Evolutionary conservation across 2,888 invertebrate genomes (phyloP), one percentile per base, ranked within the genome.

Genomic region (Tridacna gigas): DNA sequence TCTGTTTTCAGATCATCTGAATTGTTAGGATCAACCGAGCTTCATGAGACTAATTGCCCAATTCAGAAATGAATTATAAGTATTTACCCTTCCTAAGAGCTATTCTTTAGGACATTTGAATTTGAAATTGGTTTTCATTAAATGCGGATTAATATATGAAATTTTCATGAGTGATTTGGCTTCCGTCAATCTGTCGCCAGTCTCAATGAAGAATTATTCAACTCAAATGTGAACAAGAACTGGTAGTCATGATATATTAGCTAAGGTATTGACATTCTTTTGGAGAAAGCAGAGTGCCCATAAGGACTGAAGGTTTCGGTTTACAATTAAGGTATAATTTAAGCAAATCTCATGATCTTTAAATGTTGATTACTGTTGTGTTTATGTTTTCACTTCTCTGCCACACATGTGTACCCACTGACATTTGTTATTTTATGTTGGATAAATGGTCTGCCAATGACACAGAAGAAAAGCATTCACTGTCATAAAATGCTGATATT

Each of bases 171-270:
- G 91, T 90, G 84, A 91, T 83, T 84, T 86, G 90, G 91, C 88
- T 91, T 90, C 92, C 91, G 93, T 93, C 93, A 88, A 88, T 88
- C 91, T 92, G 93, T 93, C 93, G 93, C 93, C 93, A 93, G 88
- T 86, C 88, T 90, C 91, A 91, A 91, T 90, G 91, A 88, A 82
- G 83, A 86, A 84, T 86, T 84, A 88, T 87, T 86, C 66, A 45
- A 67, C 56, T 47, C 51, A 26, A 56, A 71, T 48, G 73, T 79
- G 25, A 26, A 80, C 77, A 80, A 75, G 81, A 82, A 84, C 82
- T 37, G 2, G 66, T 63, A 74, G 66, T 78, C 80, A 80, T 82
- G 82, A 4, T 71, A 9, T 7, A 51, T 4, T 48, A 48, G 51
- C 71, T 0, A 25, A 47, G 0, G 7, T 22, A 4, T 37, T 37